These are phyloP conservation scores for Helicolenus hilgendorfi DNA, from an alignment of 2,797 vertebrate genomes.

Conservation along the genomic window DNA sequence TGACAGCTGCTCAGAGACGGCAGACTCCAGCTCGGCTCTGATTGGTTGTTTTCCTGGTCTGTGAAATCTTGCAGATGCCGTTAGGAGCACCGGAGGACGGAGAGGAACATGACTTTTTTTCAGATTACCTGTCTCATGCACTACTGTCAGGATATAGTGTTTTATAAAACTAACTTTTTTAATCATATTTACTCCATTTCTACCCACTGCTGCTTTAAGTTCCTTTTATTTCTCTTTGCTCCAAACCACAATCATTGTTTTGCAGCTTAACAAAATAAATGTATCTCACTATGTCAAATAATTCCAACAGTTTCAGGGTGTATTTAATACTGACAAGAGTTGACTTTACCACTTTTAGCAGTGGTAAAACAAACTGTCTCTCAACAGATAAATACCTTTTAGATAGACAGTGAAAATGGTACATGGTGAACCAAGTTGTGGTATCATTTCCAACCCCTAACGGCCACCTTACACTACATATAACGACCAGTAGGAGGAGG, in stretches of 20 bases:
- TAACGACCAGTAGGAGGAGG: slow-evolving; percentile 83
- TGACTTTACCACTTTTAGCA: not conserved
- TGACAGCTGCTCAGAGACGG: no score
- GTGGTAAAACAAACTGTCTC: not conserved
- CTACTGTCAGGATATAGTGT: no score
- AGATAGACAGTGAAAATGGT: not conserved
- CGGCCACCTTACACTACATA: slow-evolving; percentile 58
- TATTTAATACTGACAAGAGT: not conserved
- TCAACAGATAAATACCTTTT: not conserved
- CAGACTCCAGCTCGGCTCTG: no score
- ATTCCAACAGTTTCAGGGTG: not conserved
- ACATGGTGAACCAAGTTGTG: not conserved
- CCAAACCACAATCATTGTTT: not conserved
- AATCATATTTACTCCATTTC: no score
- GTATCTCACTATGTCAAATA: not conserved
- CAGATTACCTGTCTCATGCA: no score
- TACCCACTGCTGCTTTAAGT: not conserved
- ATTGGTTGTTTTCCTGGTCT: no score
- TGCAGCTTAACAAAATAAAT: not conserved
- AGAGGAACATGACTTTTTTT: not conserved
- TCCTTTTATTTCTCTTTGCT: not conserved
- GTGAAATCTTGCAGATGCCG: not conserved
- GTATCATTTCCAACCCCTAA: not conserved
- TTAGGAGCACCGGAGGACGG: not conserved
- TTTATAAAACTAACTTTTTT: no score